Conservation (phyloP, 2,888 invertebrate species). For the Drosophila koepferae region DNA sequence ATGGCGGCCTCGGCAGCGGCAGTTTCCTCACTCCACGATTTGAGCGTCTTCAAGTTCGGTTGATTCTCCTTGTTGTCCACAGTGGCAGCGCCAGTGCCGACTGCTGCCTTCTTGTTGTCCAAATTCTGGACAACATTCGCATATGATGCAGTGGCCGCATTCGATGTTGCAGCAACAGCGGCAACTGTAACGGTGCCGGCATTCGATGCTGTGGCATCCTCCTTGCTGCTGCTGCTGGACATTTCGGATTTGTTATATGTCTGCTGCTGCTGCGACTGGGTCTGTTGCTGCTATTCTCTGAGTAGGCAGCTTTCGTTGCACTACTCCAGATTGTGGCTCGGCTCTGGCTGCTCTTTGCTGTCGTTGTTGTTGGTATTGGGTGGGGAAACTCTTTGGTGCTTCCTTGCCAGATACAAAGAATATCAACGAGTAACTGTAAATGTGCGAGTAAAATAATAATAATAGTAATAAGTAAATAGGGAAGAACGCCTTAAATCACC, state of each 20-base stretch:
- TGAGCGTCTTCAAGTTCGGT: constrained; percentile 78
- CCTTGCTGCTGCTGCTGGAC: constrained; percentile 83
- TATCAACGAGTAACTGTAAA: constrained; percentile 56
- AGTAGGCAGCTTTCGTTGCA: constrained; percentile 63
- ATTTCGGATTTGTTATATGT: constrained; percentile 60
- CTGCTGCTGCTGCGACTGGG: constrained; percentile 3
- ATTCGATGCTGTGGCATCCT: constrained; percentile 72
- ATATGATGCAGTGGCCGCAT: constrained; percentile 87
- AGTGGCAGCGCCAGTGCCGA: constrained; percentile 17
- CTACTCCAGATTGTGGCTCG: constrained; percentile 60
- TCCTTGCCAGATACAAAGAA: constrained; percentile 65
- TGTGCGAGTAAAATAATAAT: constrained; percentile 3
- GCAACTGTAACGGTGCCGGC: constrained; percentile 81
- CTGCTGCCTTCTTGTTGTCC: constrained; percentile 70
- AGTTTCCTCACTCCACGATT: constrained; percentile 84
- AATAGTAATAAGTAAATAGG: not conserved
- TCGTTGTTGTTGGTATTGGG: constrained; percentile 34
- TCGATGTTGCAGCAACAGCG: constrained; percentile 79
- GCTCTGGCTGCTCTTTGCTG: constrained; percentile 37
- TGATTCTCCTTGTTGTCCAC: constrained; percentile 82
- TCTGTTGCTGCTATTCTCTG: constrained; percentile 47
- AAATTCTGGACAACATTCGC: constrained; percentile 88
- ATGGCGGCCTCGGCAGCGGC: constrained; percentile 71
- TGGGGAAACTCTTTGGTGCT: constrained; percentile 82
- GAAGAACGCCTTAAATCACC: constrained; percentile 14